Percentiles rank a stretch among this genome's conserved stretches.
These are phyloP conservation scores for Stenopsyche tienmushanensis DNA, from an alignment of 1,140 invertebrate genomes.

Conservation along the genomic window DNA sequence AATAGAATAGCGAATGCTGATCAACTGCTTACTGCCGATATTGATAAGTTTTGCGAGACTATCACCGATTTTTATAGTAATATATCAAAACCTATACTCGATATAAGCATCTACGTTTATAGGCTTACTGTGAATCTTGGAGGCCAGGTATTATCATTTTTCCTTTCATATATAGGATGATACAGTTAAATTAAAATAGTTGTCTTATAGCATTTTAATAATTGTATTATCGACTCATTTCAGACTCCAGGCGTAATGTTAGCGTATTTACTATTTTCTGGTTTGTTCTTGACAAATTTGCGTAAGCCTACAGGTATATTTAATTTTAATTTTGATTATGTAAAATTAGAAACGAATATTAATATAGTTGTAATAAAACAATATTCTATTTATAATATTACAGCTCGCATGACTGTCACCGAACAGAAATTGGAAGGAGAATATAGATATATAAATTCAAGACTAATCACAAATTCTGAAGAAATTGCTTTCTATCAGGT, in stretches of 20 bases:
- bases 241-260: constrained; percentile 87
- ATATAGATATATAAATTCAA: constrained; percentile 94
- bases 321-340: constrained; percentile 10
- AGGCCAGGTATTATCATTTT: constrained; percentile 53
- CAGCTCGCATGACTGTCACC: constrained; percentile 77
- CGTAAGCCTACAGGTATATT: constrained; percentile 78
- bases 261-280: constrained; percentile 81
- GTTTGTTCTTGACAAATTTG: constrained; percentile 75
- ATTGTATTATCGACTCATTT: constrained; percentile 48
- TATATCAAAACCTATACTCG: constrained; percentile 93
- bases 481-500: constrained; percentile 93
- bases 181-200: not conserved
- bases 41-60: constrained; percentile 96
- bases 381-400: constrained; percentile 27
- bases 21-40: constrained; percentile 93
- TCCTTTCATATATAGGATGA: not conserved
- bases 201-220: constrained; percentile 9
- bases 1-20: constrained; percentile 94
- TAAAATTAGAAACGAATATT: no score
- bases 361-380: no score
- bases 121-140: constrained; percentile 85
- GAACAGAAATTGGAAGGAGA: constrained; percentile 98
- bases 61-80: constrained; percentile 96
- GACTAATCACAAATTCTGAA: constrained; percentile 96
- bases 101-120: constrained; percentile 93